Percentiles rank a stretch among this genome's conserved stretches.
Evolutionary conservation across 2,113 vertebrate species (phyloP).

Genomic region (Xerus inauris): DNA sequence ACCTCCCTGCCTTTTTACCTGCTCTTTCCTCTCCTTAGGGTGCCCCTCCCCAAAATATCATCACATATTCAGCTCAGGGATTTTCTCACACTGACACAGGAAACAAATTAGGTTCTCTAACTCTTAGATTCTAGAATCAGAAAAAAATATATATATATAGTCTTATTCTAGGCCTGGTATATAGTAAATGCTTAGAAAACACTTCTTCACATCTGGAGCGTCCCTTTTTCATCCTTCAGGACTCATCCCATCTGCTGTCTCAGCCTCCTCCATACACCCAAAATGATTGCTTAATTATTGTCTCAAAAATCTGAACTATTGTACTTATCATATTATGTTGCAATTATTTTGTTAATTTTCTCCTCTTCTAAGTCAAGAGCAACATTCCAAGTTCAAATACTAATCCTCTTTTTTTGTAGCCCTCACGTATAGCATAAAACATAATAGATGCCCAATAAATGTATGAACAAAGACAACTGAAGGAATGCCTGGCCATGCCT

Average conservation of each 20-base stretch:
- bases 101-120: background rate
- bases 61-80: background rate
- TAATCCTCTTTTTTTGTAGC: background rate
- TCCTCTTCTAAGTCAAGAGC: background rate
- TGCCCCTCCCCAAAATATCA: background rate
- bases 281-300: conserved; percentile 27
- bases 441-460: background rate
- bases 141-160: background rate
- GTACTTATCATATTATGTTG: background rate
- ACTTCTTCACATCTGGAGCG: background rate
- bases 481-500: background rate
- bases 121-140: background rate
- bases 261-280: background rate
- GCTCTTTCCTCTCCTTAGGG: background rate
- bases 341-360: conserved; percentile 8
- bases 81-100: background rate
- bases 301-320: background rate
- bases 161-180: background rate
- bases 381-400: background rate
- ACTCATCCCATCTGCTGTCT: background rate
- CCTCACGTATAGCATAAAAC: background rate
- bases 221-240: background rate
- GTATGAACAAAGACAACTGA: background rate
- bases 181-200: background rate
- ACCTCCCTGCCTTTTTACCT: no score